Evolutionary conservation across 2,113 vertebrate genomes (phyloP).

Genomic region (Caracal caracal): DNA sequence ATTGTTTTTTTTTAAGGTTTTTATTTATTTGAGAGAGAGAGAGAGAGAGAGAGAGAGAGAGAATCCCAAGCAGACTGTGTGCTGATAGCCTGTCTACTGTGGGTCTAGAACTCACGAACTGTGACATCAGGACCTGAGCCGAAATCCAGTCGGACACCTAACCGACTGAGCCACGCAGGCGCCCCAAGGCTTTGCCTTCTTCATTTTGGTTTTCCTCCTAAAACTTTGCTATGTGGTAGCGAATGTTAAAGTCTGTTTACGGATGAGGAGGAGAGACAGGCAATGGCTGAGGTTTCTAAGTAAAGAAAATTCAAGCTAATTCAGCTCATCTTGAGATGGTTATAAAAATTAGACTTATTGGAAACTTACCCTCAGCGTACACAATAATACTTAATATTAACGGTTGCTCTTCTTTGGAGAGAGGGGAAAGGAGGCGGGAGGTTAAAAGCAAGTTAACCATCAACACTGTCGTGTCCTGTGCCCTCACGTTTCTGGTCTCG

Average conservation of each 20-base stretch:
- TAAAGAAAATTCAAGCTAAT: slow-evolving; percentile 11
- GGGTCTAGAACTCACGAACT: no score
- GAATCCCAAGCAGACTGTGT: no score
- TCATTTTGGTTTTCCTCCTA: background rate
- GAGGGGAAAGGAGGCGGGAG: background rate
- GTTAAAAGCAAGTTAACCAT: background rate
- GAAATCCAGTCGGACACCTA: no score
- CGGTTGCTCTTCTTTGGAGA: slow-evolving; percentile 31
- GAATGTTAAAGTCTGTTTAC: background rate
- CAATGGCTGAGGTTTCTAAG: background rate
- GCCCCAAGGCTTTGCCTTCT: background rate
- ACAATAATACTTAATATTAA: slow-evolving; percentile 31
- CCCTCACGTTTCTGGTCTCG: background rate
- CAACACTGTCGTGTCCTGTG: background rate
- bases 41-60: no score
- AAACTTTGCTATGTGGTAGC: background rate
- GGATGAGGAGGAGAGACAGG: background rate
- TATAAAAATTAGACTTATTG: slow-evolving; percentile 36
- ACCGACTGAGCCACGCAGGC: no score
- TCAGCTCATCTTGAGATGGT: slow-evolving; percentile 35
- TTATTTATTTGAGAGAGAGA: no score
- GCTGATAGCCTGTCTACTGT: no score
- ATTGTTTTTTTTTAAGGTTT: background rate
- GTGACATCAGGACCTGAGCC: no score
- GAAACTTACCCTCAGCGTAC: background rate